Percentiles rank a stretch among this genome's conserved stretches.
Evolutionary conservation across 2,888 invertebrate genomes (phyloP).

Genomic region (Idaea aversata): DNA sequence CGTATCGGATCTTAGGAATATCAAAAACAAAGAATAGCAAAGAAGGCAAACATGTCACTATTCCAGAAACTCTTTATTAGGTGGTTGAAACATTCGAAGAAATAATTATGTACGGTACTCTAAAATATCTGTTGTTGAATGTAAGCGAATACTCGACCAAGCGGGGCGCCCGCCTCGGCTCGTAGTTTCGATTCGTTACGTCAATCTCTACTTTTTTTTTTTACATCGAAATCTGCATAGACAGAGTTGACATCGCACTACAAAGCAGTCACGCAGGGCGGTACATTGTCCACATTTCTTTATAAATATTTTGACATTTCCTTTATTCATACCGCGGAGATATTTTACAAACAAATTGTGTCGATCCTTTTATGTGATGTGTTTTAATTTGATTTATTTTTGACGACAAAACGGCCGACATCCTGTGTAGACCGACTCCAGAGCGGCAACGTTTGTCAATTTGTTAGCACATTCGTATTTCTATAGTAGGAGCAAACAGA

Average conservation of each 20-base stretch:
- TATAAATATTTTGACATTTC: conserved; percentile 80
- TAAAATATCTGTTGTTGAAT: conserved; percentile 61
- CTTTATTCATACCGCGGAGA: conserved; percentile 70
- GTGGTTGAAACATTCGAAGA: conserved; percentile 66
- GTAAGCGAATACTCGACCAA: conserved; percentile 48
- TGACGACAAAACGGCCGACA: conserved; percentile 69
- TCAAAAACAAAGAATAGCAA: conserved; percentile 50
- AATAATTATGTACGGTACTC: conserved; percentile 76
- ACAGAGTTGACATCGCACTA: conserved; percentile 67
- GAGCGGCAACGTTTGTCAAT: conserved; percentile 68
- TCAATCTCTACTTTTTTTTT: conserved; percentile 71
- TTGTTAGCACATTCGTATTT: conserved; percentile 72
- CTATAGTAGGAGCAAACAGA: conserved; percentile 66
- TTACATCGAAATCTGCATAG: conserved; percentile 70
- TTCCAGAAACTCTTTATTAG: conserved; percentile 70
- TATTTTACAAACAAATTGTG: conserved; percentile 72
- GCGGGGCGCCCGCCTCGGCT: conserved; percentile 61
- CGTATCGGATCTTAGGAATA: conserved; percentile 14
- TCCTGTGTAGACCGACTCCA: conserved; percentile 54
- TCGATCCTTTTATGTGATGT: conserved; percentile 69
- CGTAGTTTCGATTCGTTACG: conserved; percentile 71
- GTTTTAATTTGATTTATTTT: conserved; percentile 79
- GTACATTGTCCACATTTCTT: conserved; percentile 72
- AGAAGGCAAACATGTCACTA: conserved; percentile 48
- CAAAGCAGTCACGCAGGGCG: conserved; percentile 68